A percentile compares a stretch with the other conserved stretches of the same genome.
Evolutionary conservation across 2,888 invertebrate species (phyloP).

Genomic region (Melanargia galathea): DNA sequence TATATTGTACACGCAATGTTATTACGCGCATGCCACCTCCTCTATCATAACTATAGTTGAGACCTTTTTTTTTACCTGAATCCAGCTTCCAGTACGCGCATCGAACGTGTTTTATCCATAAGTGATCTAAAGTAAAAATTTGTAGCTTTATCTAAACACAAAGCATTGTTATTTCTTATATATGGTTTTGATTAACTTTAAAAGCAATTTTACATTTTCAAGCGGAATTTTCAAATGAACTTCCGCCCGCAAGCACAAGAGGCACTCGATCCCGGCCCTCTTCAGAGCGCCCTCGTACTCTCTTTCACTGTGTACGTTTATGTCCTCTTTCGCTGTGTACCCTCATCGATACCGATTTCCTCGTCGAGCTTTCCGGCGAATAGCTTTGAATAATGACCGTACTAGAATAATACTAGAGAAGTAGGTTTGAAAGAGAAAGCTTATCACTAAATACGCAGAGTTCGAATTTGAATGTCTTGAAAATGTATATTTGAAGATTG

Average conservation of each 20-base stretch:
- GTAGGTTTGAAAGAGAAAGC: conserved; percentile 14
- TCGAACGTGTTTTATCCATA: too few species aligned
- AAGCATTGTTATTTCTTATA: too few species aligned
- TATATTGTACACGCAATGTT: too few species aligned
- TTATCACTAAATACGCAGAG: conserved; percentile 2
- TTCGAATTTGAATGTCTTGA: conserved; percentile 7
- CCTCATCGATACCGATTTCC: conserved; percentile 27
- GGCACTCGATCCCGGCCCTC: conserved; percentile 28
- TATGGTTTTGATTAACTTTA: not conserved
- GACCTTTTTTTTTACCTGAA: too few species aligned
- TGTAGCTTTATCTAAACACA: too few species aligned
- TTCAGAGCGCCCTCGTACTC: conserved; percentile 13
- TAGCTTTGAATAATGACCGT: conserved; percentile 23
- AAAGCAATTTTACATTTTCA: conserved; percentile 14
- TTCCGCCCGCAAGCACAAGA: conserved; percentile 25
- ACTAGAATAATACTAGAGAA: conserved; percentile 2
- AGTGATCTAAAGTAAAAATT: too few species aligned
- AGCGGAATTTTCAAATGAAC: conserved; percentile 29
- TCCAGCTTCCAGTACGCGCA: too few species aligned
- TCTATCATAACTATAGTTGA: too few species aligned
- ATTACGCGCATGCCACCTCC: too few species aligned
- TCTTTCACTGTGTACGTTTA: conserved; percentile 16
- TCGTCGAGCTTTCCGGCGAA: conserved; percentile 19
- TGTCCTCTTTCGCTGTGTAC: conserved; percentile 19
- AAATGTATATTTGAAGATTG: not conserved